Conservation (phyloP, 1,140 invertebrate species). For the Pararge aegeria region DNA sequence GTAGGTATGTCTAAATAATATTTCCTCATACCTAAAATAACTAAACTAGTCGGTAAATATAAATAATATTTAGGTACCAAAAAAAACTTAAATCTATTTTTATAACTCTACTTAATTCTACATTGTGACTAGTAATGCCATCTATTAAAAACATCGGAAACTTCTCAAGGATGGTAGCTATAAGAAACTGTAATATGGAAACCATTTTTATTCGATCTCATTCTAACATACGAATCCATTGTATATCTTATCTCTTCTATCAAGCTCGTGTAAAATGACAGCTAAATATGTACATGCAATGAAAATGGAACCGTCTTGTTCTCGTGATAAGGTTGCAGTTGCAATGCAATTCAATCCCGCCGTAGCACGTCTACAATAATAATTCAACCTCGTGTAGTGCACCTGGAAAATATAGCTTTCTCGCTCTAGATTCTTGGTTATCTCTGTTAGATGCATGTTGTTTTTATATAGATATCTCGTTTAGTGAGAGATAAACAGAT, state of each 20-base stretch:
- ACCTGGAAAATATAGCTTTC: constrained; percentile 67
- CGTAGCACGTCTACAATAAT: constrained; percentile 25
- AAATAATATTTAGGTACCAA: too few species aligned
- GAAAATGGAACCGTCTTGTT: constrained; percentile 57
- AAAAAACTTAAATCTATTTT: too few species aligned
- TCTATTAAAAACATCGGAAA: constrained; percentile 48
- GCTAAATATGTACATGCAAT: constrained; percentile 35
- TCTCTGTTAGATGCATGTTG: constrained; percentile 67
- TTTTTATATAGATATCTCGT: constrained; percentile 76
- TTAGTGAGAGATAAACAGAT: constrained; percentile 67
- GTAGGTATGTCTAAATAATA: too few species aligned
- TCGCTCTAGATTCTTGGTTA: constrained; percentile 52
- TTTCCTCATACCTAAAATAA: too few species aligned
- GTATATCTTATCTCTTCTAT: constrained; percentile 53
- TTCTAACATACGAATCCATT: constrained; percentile 42
- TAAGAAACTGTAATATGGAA: constrained; percentile 47
- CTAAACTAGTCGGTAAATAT: too few species aligned
- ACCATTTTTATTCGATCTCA: constrained; percentile 46
- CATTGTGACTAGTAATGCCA: constrained; percentile 51
- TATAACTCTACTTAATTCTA: not conserved
- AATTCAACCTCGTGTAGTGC: constrained; percentile 52
- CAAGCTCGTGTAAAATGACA: constrained; percentile 39
- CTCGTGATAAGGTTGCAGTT: constrained; percentile 67
- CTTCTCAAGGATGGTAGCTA: constrained; percentile 25
- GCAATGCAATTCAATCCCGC: constrained; percentile 48